These are phyloP conservation scores for Spondyliosoma cantharus DNA, from an alignment of 2,797 vertebrate genomes.

Conservation along the genomic window DNA sequence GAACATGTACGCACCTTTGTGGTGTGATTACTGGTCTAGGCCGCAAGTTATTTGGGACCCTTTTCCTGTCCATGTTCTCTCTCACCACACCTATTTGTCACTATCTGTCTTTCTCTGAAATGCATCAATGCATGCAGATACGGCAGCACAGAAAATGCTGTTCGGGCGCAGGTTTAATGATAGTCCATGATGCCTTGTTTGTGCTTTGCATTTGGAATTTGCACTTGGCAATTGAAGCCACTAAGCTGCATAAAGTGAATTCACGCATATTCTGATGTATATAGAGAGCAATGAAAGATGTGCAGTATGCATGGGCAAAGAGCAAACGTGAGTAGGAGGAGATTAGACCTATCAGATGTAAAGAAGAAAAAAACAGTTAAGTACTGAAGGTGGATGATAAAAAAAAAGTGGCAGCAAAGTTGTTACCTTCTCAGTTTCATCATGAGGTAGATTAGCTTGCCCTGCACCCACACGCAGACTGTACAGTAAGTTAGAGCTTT, in stretches of 20 bases:
- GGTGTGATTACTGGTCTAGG: slow-evolving; percentile 11
- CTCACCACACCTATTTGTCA: not conserved
- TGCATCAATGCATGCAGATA: not conserved
- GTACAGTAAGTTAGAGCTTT: slow-evolving; percentile 39
- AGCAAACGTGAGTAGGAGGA: slow-evolving; percentile 36
- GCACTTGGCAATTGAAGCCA: not conserved
- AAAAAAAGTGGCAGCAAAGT: slow-evolving; percentile 24
- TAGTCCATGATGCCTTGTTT: too few species aligned
- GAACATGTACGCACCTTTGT: slow-evolving; percentile 31
- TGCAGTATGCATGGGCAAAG: slow-evolving; percentile 19
- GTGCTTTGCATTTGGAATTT: too few species aligned
- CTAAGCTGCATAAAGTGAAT: not conserved
- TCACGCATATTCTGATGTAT: not conserved
- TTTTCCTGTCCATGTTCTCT: slow-evolving; percentile 23
- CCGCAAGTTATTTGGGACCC: slow-evolving; percentile 3
- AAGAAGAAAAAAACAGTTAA: slow-evolving; percentile 7
- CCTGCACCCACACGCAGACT: not conserved
- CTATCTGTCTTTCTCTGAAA: not conserved
- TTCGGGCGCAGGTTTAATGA: not conserved
- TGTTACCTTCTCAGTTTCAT: slow-evolving; percentile 5
- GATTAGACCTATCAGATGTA: slow-evolving; percentile 33
- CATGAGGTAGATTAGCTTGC: slow-evolving; percentile 4
- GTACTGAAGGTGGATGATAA: not conserved
- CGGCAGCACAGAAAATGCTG: not conserved
- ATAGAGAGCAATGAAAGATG: not conserved